Percentiles rank a stretch among this genome's conserved stretches.
phyloP scores from a whole-genome alignment of 2,797 vertebrate species.

The Sphenodon punctatus region DNA sequence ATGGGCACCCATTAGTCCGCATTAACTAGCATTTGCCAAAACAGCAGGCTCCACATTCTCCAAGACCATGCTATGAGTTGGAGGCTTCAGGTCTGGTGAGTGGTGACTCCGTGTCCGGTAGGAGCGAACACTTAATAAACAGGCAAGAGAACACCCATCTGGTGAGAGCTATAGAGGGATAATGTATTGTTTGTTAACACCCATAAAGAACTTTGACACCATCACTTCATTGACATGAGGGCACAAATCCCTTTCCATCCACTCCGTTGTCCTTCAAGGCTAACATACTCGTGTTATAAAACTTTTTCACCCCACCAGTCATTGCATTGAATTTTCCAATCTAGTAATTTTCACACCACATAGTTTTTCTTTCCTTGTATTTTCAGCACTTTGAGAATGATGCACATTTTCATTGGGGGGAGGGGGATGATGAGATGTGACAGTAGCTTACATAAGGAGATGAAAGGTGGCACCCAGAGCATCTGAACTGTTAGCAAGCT shows the following conservation, averaged over 20 bases:
- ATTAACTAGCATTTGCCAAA: too few species aligned
- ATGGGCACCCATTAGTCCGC: too few species aligned
- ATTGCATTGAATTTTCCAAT: background rate
- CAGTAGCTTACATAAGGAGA: background rate
- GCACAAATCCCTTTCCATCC: background rate
- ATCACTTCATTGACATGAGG: background rate
- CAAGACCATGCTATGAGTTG: too few species aligned
- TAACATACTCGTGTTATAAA: conserved; percentile 46
- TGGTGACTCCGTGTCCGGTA: too few species aligned
- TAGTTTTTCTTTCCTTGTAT: background rate
- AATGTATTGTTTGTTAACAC: too few species aligned
- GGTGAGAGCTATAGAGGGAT: too few species aligned
- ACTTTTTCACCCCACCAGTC: conserved; percentile 23
- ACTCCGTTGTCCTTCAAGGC: conserved; percentile 38
- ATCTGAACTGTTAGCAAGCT: conserved; percentile 19
- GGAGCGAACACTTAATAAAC: too few species aligned
- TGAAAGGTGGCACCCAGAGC: background rate
- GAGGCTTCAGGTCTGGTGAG: too few species aligned
- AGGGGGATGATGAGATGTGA: background rate
- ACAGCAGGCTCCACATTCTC: too few species aligned
- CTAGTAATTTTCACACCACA: background rate
- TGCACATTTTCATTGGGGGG: conserved; percentile 9
- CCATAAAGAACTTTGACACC: too few species aligned
- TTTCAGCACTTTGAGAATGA: conserved; percentile 6
- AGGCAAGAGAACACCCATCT: too few species aligned